Evolutionary conservation across 2,888 invertebrate species (phyloP), one percentile per base, ranked within the genome.

Genomic region (Coronaproctus castanopsis): DNA sequence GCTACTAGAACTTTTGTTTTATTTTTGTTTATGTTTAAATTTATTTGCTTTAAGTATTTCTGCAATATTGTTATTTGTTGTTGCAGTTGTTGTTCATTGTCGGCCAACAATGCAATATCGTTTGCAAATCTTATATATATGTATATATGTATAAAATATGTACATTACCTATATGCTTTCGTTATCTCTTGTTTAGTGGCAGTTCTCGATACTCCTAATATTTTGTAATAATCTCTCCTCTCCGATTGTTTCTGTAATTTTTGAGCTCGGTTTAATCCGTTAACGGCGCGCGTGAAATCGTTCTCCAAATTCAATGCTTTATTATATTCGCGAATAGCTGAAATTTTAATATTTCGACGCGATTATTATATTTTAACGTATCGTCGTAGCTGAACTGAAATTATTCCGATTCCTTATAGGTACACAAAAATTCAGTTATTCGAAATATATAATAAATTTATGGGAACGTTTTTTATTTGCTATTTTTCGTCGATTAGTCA

Each of bases 141-240:
- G n/a, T n/a, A n/a, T n/a, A n/a, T n/a, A n/a, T n/a, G n/a, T n/a
- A n/a, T n/a, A n/a, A n/a, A n/a, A n/a, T n/a, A n/a, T n/a, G n/a
- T n/a, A n/a, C n/a, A n/a, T n/a, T 56, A 79, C 65, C 80, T 80
- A 73, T 98, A 98, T 20, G 93, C 97, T 76, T 96, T 97, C 18
- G 82, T 77, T 52, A 99, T 90, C 71, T 97, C 92, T 69, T 84
- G 84, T 74, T 98, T 98, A 55, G 77, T 82, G 1, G 98, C 97
- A 57, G 81, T 82, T 69, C 91, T 80, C 70, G 87, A 85, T 1
- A 99, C 95, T 18, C 85, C 87, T 58, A 96, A 76, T 67, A 96
- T 96, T 74, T 97, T 96, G 73, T 98, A 98, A 74, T 98, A 98
- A 74, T 98, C 97, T 65, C 95, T 75, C 68, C 85, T 85, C 69